These are phyloP conservation scores for Tenthredo distinguenda DNA, from an alignment of 2,888 invertebrate genomes.

Conservation along the genomic window DNA sequence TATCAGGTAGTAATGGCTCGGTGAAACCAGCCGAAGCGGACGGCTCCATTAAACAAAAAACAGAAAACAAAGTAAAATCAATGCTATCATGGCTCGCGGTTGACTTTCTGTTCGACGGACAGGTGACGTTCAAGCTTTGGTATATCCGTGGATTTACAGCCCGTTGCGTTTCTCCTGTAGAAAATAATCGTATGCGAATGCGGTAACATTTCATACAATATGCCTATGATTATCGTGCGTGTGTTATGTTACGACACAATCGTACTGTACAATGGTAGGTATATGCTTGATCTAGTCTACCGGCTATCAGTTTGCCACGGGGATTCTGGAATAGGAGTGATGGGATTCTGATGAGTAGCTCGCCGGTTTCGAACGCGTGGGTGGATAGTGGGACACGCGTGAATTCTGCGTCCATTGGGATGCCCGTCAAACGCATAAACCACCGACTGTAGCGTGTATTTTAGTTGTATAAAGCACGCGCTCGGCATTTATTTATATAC, in stretches of 20 bases:
- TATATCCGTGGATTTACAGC: conserved; percentile 2
- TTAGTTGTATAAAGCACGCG: conserved; percentile 47
- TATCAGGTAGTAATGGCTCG: not conserved
- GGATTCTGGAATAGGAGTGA: not conserved
- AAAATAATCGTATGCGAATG: not conserved
- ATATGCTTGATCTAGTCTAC: not conserved
- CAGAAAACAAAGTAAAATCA: not conserved
- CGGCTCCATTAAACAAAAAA: conserved; percentile 13
- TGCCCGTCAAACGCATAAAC: conserved; percentile 45
- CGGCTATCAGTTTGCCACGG: not conserved
- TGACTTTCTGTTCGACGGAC: not conserved
- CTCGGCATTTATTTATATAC: conserved; percentile 41
- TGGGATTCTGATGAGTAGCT: conserved; percentile 13
- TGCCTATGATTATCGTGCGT: not conserved
- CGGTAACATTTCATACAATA: conserved; percentile 1
- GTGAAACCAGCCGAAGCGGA: not conserved
- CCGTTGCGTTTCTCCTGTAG: not conserved
- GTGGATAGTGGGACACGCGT: conserved; percentile 37
- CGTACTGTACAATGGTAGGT: not conserved
- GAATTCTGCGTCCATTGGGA: conserved; percentile 30
- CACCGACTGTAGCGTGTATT: conserved; percentile 45
- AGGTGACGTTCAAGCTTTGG: conserved; percentile 4
- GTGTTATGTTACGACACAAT: not conserved
- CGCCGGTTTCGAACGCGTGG: conserved; percentile 18
- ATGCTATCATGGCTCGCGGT: not conserved